phyloP scores from a whole-genome alignment of 2,113 vertebrate species.

The Neopipo cinnamomea region DNA sequence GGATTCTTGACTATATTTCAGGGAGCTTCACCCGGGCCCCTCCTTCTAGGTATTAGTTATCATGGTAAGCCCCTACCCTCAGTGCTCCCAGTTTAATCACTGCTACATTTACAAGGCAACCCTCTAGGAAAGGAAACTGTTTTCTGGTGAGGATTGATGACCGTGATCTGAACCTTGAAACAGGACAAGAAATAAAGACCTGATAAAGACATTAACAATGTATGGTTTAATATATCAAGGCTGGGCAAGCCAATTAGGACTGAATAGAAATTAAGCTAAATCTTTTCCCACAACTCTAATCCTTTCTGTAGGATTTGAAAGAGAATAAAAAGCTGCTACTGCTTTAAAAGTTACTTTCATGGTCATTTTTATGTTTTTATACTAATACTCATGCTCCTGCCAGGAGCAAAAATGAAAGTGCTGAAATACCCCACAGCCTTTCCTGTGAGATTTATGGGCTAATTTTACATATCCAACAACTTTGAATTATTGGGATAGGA shows the following conservation, averaged over 20 bases:
- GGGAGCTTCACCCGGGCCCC: not conserved
- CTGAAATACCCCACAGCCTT: slow-evolving; percentile 24
- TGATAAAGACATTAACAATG: slow-evolving; percentile 54
- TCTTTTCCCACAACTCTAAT: slow-evolving; percentile 59
- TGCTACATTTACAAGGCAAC: not conserved
- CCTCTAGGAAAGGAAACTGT: not conserved
- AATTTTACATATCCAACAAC: slow-evolving; percentile 49
- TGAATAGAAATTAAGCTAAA: slow-evolving; percentile 57
- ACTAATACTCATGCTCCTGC: slow-evolving; percentile 32
- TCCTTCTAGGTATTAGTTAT: not conserved
- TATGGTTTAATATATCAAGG: slow-evolving; percentile 43
- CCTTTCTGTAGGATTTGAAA: slow-evolving; percentile 57
- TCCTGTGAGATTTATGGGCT: slow-evolving; percentile 42
- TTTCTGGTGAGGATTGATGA: slow-evolving; percentile 16
- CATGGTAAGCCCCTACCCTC: not conserved
- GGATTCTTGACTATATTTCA: not conserved
- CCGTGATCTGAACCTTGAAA: slow-evolving; percentile 12
- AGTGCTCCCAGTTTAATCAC: not conserved
- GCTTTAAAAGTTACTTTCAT: slow-evolving; percentile 61
- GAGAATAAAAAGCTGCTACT: slow-evolving; percentile 43
- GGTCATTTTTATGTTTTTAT: slow-evolving; percentile 56
- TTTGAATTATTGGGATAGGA: slow-evolving; percentile 29
- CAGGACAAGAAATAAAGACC: slow-evolving; percentile 9
- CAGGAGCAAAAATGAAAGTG: slow-evolving; percentile 44
- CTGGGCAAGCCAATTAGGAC: slow-evolving; percentile 39